Conservation (phyloP, 2,888 invertebrate genomes). For the Hyposoter dolosus region DNA sequence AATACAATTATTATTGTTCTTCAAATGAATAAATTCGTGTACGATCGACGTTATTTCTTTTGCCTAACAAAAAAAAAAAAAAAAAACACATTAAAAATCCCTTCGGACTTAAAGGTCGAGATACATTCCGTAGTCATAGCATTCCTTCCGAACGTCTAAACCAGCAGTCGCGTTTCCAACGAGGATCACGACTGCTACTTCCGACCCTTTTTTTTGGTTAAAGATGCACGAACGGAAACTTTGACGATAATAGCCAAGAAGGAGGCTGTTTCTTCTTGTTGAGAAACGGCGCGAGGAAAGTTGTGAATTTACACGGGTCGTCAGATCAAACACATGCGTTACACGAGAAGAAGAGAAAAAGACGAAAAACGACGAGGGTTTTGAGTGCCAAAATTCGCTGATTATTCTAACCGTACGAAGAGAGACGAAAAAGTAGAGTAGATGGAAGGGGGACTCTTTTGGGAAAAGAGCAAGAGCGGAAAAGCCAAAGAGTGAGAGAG, state of each 20-base stretch:
- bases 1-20: too few species aligned
- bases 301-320: slow-evolving; percentile 67
- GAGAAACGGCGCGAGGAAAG: slow-evolving; percentile 42
- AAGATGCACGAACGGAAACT: slow-evolving; percentile 34
- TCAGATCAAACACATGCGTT: slow-evolving; percentile 62
- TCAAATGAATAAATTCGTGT: too few species aligned
- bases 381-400: slow-evolving; percentile 63
- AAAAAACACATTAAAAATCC: not conserved
- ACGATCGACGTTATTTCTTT: too few species aligned
- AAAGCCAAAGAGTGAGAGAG: slow-evolving; percentile 9
- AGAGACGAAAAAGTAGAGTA: slow-evolving; percentile 15
- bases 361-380: slow-evolving; percentile 24
- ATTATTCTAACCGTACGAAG: slow-evolving; percentile 61
- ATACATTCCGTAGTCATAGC: not conserved
- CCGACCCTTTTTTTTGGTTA: not conserved
- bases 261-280: slow-evolving; percentile 44
- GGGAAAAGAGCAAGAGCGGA: not conserved
- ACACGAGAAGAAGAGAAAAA: slow-evolving; percentile 16
- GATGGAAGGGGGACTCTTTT: slow-evolving; percentile 1
- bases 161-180: not conserved
- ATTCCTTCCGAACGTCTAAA: not conserved
- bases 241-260: slow-evolving; percentile 41
- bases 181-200: not conserved
- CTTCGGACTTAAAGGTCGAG: not conserved
- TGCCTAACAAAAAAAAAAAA: too few species aligned